Evolutionary conservation across 1,140 invertebrate genomes (phyloP).

Genomic region (Drosophila bipectinata): DNA sequence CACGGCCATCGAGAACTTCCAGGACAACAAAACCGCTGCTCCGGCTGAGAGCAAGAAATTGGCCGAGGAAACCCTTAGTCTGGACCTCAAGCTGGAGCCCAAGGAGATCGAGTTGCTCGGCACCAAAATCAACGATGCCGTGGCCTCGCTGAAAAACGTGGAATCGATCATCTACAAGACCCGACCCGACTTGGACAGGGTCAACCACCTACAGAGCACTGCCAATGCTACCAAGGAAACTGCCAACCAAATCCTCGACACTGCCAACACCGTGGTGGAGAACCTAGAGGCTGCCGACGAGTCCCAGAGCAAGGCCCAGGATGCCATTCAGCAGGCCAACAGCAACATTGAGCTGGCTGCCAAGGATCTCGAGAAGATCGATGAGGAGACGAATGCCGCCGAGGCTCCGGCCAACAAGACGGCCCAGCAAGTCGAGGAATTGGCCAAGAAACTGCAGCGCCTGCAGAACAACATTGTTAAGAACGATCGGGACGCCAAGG

Average conservation of each 20-base stretch:
- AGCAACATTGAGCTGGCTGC: constrained; percentile 91
- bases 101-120: constrained; percentile 94
- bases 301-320: constrained; percentile 91
- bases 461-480: constrained; percentile 91
- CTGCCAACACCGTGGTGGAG: constrained; percentile 86
- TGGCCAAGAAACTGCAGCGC: constrained; percentile 88
- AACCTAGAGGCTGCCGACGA: constrained; percentile 88
- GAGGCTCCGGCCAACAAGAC: constrained; percentile 90
- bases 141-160: constrained; percentile 94
- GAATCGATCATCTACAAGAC: constrained; percentile 95
- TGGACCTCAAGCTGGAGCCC: constrained; percentile 89
- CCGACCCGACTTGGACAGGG: constrained; percentile 89
- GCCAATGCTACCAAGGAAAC: constrained; percentile 90
- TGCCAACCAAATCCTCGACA: constrained; percentile 86
- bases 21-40: constrained; percentile 90
- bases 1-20: constrained; percentile 89
- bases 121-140: constrained; percentile 92
- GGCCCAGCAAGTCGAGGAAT: constrained; percentile 87
- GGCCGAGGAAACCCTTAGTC: constrained; percentile 90
- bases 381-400: constrained; percentile 89
- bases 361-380: constrained; percentile 88
- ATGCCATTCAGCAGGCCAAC: constrained; percentile 92
- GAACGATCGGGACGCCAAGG: constrained; percentile 88
- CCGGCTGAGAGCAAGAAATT: constrained; percentile 92
- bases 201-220: constrained; percentile 89